Conservation (phyloP, 2,113 vertebrate species). For the Cathartes aura region DNA sequence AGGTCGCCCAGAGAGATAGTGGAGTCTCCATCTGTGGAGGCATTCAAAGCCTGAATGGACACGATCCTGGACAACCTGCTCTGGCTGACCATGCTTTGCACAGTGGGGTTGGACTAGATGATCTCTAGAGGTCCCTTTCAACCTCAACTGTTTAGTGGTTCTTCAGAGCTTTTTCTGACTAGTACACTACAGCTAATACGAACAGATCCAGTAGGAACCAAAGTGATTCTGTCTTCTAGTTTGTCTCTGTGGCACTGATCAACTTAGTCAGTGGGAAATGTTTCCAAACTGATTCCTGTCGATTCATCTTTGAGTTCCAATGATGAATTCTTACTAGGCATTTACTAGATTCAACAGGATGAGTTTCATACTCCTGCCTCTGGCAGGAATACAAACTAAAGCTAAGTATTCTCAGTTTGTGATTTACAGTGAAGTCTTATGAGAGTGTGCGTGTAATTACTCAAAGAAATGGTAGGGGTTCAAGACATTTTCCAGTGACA, state of each 20-base stretch:
- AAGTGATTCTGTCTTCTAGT: background rate
- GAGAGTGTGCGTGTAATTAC: background rate
- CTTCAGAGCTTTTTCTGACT: background rate
- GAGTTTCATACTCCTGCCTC: background rate
- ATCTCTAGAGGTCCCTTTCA: background rate
- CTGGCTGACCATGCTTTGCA: background rate
- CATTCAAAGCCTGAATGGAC: background rate
- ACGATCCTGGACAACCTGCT: background rate
- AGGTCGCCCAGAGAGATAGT: background rate
- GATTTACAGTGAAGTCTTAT: background rate
- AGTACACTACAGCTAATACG: no score
- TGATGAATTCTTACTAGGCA: background rate
- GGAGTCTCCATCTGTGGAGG: background rate
- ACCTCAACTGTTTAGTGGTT: background rate
- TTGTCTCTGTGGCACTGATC: background rate
- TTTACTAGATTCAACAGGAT: background rate
- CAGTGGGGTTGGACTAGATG: background rate
- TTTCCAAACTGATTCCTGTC: background rate
- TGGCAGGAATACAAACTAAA: background rate
- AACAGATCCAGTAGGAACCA: background rate
- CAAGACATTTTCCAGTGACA: background rate
- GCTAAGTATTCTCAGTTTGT: background rate
- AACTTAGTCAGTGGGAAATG: background rate
- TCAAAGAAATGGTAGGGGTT: background rate
- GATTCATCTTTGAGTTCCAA: background rate